These are phyloP conservation scores for Paramacrobiotus metropolitanus DNA, from an alignment of 1,140 invertebrate genomes.

Conservation along the genomic window DNA sequence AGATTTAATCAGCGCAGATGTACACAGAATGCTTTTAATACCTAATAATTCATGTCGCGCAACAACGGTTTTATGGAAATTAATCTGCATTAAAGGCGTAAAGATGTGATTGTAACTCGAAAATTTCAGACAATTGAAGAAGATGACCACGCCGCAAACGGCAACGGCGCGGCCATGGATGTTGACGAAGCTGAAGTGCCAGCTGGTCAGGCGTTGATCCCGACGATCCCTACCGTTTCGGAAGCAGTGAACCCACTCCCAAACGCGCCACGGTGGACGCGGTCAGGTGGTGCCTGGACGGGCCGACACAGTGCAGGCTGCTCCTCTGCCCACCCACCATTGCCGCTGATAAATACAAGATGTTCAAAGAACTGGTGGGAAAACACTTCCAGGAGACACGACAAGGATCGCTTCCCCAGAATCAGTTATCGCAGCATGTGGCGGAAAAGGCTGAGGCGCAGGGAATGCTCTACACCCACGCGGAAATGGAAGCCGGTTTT, in stretches of 20 bases:
- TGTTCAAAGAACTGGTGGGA: conserved; percentile 22
- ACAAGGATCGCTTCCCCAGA: conserved; percentile 22
- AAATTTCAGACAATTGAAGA: neutral
- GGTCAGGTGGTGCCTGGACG: neutral
- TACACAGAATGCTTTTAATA: conserved; percentile 17
- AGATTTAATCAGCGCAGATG: neutral
- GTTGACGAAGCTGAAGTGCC: neutral
- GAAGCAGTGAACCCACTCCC: neutral
- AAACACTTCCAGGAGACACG: conserved; percentile 24
- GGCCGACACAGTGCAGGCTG: neutral
- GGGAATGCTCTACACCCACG: conserved; percentile 33
- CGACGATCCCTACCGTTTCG: conserved; percentile 2
- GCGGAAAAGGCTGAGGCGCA: conserved; percentile 18
- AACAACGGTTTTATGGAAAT: neutral
- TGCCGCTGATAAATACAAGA: conserved; percentile 13
- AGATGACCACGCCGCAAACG: neutral
- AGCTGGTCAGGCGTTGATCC: conserved; percentile 7
- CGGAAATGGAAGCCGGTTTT: conserved; percentile 51
- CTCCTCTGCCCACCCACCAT: conserved; percentile 2
- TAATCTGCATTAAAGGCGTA: neutral
- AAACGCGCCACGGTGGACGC: neutral
- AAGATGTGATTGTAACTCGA: neutral
- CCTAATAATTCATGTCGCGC: conserved; percentile 9
- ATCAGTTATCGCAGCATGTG: conserved; percentile 17
- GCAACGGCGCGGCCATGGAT: neutral